A percentile compares a stretch with the other conserved stretches of the same genome.
Evolutionary conservation across 2,797 vertebrate genomes (phyloP).

Genomic region (Enteromius afrohamiltoni): DNA sequence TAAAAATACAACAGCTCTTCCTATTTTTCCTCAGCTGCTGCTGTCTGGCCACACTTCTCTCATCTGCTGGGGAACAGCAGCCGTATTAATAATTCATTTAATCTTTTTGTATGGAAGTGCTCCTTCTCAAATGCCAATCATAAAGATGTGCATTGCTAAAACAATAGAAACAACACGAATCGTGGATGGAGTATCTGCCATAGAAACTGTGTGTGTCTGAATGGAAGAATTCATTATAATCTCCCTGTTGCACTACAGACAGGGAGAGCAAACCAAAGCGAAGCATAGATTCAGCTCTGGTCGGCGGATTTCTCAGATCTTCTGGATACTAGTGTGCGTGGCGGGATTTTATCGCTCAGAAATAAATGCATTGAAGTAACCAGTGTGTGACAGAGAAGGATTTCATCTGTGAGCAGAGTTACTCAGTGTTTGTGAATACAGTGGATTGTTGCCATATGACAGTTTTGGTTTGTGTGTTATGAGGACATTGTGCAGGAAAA

Average conservation of each 20-base stretch:
- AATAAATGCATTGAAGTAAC: not conserved
- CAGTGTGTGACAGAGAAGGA: not conserved
- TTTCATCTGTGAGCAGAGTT: not conserved
- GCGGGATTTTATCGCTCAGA: not conserved
- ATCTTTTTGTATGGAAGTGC: slow-evolving; percentile 54
- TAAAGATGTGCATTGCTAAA: not conserved
- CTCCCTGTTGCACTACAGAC: not conserved
- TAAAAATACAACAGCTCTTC: slow-evolving; percentile 10
- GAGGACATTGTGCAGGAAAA: not conserved
- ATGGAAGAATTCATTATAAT: not conserved
- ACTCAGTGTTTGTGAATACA: not conserved
- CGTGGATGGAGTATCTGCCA: slow-evolving; percentile 55
- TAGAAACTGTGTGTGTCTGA: slow-evolving; percentile 57
- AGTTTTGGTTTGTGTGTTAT: not conserved
- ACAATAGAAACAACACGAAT: slow-evolving; percentile 25
- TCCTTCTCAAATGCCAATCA: slow-evolving; percentile 57
- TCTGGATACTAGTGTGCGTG: not conserved
- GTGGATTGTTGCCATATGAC: not conserved
- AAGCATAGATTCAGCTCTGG: not conserved
- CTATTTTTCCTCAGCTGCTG: slow-evolving; percentile 43
- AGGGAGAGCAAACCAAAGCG: not conserved
- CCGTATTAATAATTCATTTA: slow-evolving; percentile 69
- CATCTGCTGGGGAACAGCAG: slow-evolving; percentile 61
- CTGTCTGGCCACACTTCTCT: slow-evolving; percentile 55
- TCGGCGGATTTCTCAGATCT: not conserved